Conservation (phyloP, 2,888 invertebrate species). For the Nomada lathburiana region DNA sequence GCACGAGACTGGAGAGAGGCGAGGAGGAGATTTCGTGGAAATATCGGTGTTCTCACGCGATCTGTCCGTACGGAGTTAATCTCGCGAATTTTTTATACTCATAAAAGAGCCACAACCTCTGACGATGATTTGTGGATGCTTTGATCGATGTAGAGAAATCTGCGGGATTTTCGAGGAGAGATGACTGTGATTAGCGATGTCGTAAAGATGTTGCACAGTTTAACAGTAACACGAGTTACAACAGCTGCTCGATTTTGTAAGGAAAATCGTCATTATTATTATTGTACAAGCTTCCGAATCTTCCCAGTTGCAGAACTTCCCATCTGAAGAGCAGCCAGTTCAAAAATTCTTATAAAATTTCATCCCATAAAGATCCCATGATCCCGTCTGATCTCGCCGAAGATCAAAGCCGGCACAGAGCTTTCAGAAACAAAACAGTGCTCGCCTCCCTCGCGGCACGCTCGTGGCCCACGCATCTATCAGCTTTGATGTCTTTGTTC, state of each 20-base stretch:
- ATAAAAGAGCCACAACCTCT: neutral
- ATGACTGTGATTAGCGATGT: neutral
- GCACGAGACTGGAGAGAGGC: neutral
- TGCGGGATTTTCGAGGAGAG: neutral
- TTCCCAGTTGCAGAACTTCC: neutral
- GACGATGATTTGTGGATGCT: slow-evolving; percentile 24
- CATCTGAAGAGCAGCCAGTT: neutral
- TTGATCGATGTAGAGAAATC: slow-evolving; percentile 8
- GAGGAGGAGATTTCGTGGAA: slow-evolving; percentile 6
- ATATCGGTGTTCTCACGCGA: slow-evolving; percentile 34
- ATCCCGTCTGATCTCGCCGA: slow-evolving; percentile 28
- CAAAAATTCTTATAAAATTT: neutral
- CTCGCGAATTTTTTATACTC: slow-evolving; percentile 12
- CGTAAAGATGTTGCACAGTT: neutral
- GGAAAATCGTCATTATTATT: neutral
- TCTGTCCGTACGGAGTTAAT: slow-evolving; percentile 8
- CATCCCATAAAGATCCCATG: slow-evolving; percentile 3
- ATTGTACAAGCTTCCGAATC: too few species aligned
- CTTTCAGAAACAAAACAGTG: slow-evolving; percentile 37
- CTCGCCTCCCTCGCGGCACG: neutral
- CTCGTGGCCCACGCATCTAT: slow-evolving; percentile 50
- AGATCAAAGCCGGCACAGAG: slow-evolving; percentile 32
- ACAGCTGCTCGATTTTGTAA: neutral
- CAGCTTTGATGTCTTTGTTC: slow-evolving; percentile 83
- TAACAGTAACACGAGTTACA: neutral